phyloP scores from a whole-genome alignment of 2,888 invertebrate genomes.

The Nephrotoma flavescens region DNA sequence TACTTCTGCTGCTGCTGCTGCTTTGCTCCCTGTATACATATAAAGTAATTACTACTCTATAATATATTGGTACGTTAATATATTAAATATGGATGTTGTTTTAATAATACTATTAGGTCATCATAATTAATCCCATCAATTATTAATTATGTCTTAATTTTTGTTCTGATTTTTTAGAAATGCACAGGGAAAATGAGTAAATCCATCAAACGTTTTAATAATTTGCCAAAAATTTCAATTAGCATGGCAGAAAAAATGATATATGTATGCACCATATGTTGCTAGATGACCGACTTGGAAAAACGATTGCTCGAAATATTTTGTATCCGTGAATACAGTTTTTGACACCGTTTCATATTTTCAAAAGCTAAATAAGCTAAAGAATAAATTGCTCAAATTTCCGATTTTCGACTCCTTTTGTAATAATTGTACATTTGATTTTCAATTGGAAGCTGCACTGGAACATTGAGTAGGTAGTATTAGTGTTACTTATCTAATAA shows the following conservation, averaged over 20 bases:
- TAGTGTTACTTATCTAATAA: no score
- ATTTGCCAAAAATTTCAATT: neutral
- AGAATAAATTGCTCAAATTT: no score
- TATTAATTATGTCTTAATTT: neutral
- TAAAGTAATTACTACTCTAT: neutral
- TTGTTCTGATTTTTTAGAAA: neutral
- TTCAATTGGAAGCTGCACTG: no score
- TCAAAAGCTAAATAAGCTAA: no score
- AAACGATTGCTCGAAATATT: no score
- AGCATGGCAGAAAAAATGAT: neutral
- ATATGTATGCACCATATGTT: no score
- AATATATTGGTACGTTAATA: neutral
- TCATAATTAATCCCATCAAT: neutral
- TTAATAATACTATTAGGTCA: neutral
- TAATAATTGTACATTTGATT: no score
- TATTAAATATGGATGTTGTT: neutral
- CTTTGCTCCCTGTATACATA: neutral
- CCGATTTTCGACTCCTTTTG: no score
- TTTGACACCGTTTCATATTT: no score
- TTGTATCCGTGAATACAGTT: no score
- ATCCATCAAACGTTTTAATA: neutral
- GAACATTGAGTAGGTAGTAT: no score
- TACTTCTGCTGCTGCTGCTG: neutral
- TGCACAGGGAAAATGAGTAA: neutral
- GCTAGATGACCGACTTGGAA: no score